Percentiles rank a stretch among this genome's conserved stretches.
Conservation (phyloP, 2,113 vertebrate species). For the Poeciliopsis occidentalis region DNA sequence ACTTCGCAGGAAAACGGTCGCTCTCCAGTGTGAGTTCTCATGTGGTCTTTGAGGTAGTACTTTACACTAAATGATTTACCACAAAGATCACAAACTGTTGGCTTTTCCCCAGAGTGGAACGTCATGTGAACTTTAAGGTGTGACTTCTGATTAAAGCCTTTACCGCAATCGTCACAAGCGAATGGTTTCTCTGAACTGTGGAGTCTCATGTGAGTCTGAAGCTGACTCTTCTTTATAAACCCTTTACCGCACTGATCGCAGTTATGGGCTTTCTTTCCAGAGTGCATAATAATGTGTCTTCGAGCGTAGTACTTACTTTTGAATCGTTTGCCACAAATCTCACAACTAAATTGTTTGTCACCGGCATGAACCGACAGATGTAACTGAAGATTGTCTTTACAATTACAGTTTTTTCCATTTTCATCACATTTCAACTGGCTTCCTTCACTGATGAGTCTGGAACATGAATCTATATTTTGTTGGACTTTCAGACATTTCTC, state of each 20-base stretch:
- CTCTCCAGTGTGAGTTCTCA: slow-evolving; percentile 7
- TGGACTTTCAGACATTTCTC: not conserved
- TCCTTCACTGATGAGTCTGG: no score
- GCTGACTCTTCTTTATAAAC: not conserved
- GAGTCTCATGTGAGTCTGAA: slow-evolving; percentile 6
- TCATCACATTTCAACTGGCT: no score
- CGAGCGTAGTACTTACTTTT: no score
- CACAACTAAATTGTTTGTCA: not conserved
- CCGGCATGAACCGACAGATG: not conserved
- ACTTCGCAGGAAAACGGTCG: not conserved
- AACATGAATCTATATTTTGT: not conserved
- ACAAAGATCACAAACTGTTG: not conserved
- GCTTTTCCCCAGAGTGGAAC: not conserved
- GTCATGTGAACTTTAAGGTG: not conserved
- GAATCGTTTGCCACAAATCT: no score
- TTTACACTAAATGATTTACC: not conserved
- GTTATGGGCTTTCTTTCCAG: not conserved
- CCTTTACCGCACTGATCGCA: not conserved
- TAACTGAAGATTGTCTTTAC: no score
- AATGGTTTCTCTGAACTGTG: slow-evolving; percentile 7
- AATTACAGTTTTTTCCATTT: no score
- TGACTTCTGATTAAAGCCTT: not conserved
- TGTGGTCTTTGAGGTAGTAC: not conserved
- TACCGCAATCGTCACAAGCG: not conserved
- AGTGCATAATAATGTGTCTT: no score